These are phyloP conservation scores for Drosophila melanosoma DNA, from an alignment of 2,888 invertebrate species.

Conservation along the genomic window DNA sequence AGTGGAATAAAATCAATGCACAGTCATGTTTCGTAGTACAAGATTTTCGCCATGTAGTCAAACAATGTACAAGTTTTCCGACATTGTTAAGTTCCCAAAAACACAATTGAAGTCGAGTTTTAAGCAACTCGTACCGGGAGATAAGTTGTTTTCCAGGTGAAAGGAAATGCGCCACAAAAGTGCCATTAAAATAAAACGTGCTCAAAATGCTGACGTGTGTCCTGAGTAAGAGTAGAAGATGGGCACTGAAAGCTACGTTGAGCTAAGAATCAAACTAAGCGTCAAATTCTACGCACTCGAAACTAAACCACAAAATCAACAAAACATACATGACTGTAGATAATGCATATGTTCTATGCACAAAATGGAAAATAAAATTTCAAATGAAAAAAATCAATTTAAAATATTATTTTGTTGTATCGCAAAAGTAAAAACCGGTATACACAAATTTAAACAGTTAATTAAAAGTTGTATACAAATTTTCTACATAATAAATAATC, in stretches of 20 bases:
- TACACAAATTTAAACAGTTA: neutral
- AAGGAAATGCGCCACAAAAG: constrained; percentile 71
- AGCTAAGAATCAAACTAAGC: constrained; percentile 10
- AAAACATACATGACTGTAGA: neutral
- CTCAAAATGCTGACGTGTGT: constrained; percentile 62
- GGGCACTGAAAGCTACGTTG: constrained; percentile 2
- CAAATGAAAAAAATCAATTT: neutral
- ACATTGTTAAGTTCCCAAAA: constrained; percentile 10
- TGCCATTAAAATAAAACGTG: constrained; percentile 78
- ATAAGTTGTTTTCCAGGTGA: constrained; percentile 7
- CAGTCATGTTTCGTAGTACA: neutral
- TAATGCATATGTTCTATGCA: neutral
- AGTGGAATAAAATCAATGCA: constrained; percentile 11
- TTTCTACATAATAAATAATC: neutral
- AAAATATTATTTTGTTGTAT: neutral
- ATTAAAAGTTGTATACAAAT: neutral
- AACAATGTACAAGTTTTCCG: constrained; percentile 7
- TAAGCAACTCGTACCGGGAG: constrained; percentile 13
- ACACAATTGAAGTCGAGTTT: constrained; percentile 18
- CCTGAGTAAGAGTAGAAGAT: neutral
- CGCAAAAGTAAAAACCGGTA: neutral
- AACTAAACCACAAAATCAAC: constrained; percentile 41
- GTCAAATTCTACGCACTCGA: constrained; percentile 50
- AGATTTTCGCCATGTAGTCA: neutral
- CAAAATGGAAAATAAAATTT: neutral